These are phyloP conservation scores for Apocheima hispidaria DNA, from an alignment of 2,888 invertebrate species.

Conservation along the genomic window DNA sequence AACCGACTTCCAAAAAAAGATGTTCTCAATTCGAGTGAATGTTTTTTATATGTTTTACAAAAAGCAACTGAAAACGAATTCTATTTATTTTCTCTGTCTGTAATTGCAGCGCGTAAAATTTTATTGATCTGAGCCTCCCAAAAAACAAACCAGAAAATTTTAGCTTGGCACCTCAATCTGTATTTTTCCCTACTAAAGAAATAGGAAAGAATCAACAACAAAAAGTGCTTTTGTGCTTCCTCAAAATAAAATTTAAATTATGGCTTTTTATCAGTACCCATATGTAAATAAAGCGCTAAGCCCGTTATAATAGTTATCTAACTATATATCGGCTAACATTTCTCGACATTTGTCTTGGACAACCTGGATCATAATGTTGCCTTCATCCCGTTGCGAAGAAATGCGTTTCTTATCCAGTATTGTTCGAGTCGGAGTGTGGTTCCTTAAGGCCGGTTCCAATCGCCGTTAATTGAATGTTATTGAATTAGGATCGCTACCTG, in stretches of 20 bases:
- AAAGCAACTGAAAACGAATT: neutral
- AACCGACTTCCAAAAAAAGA: no score
- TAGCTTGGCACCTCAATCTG: neutral
- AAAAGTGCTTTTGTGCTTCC: no score
- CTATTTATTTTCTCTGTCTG: constrained; percentile 3
- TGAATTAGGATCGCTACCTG: constrained; percentile 73
- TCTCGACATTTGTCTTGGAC: no score
- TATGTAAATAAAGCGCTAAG: no score
- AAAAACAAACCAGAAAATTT: constrained; percentile 9
- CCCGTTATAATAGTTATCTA: no score
- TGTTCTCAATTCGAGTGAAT: no score
- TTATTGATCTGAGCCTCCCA: constrained; percentile 7
- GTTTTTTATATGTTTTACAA: no score
- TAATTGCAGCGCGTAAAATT: constrained; percentile 10
- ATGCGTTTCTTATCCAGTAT: constrained; percentile 27
- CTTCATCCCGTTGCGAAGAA: neutral
- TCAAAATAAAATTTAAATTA: no score
- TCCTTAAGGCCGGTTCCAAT: constrained; percentile 62
- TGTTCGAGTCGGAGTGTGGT: constrained; percentile 30
- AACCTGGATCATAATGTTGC: neutral
- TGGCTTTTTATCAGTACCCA: no score
- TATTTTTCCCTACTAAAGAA: neutral
- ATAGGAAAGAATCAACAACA: neutral
- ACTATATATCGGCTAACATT: neutral
- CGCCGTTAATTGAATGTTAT: constrained; percentile 80